Evolutionary conservation across 2,888 invertebrate genomes (phyloP), one percentile per base, ranked within the genome.

Genomic region (Oscheius myriophilus): DNA sequence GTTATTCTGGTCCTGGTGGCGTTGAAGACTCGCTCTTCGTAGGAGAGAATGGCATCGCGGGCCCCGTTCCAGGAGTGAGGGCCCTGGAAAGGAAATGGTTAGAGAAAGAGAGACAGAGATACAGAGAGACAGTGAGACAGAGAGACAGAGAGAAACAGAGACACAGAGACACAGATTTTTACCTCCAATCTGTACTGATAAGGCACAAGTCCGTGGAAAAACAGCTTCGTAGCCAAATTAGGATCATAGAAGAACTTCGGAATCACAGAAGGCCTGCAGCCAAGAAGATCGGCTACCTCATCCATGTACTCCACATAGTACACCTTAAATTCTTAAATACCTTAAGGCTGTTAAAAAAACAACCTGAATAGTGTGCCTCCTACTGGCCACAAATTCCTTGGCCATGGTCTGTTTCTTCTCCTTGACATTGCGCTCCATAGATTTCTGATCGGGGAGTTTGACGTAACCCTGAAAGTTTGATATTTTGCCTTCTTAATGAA

Each of bases 321-420:
- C 16, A 88, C 87, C 77, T 88, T 84, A 21, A 76, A 62, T 33
- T 6, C 33, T 6, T 3, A 33, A 33, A 33, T 3, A 49, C 3
- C 2, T 11, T 1, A 11, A 49, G 16, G 11, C 16, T 18, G 18
- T 9, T 14, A 16, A 4, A 25, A 16, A 2, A 14, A 26, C 23
- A 25, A 88, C 87, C 73, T 88, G 87, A 23, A 88, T 87, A 4
- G 88, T 88, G 77, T 88, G 88, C 21, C 88, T 73, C 9, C 75
- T 78, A 14, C 84, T 82, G 41, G 72, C 61, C 61, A 80, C 74
- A 61, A 80, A 82, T 43, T 72, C 72, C 52, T 42, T 49, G 2
- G 80, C 79, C 84, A 87, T 83, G 9, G 55, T 70, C 12, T 70
- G 71, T 41, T 75, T 77, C 66, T 87, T 87, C 7, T 67, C 42